Evolutionary conservation across 2,888 invertebrate species (phyloP), one percentile per base, ranked within the genome.

Genomic region (Gandaritis pyraliata): DNA sequence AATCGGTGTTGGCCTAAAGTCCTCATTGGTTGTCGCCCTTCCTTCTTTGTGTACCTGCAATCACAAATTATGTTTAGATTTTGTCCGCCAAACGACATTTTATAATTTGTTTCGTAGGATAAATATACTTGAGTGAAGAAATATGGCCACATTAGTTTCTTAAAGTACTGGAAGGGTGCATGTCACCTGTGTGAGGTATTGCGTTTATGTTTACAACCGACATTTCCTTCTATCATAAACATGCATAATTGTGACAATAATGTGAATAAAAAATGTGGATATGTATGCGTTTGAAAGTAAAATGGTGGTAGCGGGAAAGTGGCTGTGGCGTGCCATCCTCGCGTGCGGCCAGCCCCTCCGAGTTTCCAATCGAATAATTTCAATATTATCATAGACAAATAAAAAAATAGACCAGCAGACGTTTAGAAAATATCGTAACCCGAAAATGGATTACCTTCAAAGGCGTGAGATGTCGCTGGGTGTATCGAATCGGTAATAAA

Each of bases 271-370:
- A 83, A 79, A 78, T 70, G 74, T 80, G 72, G 73, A 78, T 81
- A 75, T 81, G 80, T 82, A 80, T 87, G 90, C 90, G 87, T 87
- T 89, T 83, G 91, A 92, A 92, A 92, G 91, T 92, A 91, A 92
- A 90, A 90, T 85, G 85, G 71, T 74, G 70, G 72, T 80, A 69
- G 74, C 86, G 88, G 89, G 90, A 90, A 91, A 91, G 90, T 88
- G 77, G 70, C 69, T 68, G 81, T 86, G 83, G 73, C 75, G 75
- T 70, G 72, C 70, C 73, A 70, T 71, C 73, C 70, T 88, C 71
- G 87, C 88, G 87, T 87, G 88, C 72, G 71, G 72, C 81, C 80
- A 78, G 70, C 75, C 68, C 68, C 71, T 72, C 70, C 67, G 72
- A 86, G 82, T 89, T 89, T 86, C 90, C 88, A 89, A 87, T 85